Evolutionary conservation across 2,113 vertebrate species (phyloP).

Genomic region (Chaenogobius annularis): DNA sequence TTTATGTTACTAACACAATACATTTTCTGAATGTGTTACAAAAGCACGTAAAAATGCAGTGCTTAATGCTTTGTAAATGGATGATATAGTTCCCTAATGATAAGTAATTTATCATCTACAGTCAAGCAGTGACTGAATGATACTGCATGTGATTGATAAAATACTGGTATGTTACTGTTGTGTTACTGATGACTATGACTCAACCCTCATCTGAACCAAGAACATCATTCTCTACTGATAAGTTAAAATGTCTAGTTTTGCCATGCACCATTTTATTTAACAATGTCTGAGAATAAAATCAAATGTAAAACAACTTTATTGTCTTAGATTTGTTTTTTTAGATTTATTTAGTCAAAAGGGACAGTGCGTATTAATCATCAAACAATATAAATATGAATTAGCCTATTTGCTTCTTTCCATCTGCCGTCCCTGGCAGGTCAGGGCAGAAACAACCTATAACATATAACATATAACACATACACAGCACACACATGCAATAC

Average conservation of each 20-base stretch:
- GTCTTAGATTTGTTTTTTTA: background rate
- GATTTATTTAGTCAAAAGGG: background rate
- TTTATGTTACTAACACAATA: background rate
- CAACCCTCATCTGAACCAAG: slow-evolving; percentile 22
- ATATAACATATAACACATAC: too few relatives aligned
- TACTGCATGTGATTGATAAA: background rate
- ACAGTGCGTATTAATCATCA: too few relatives aligned
- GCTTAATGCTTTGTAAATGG: background rate
- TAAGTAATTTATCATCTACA: background rate
- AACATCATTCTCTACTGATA: slow-evolving; percentile 10
- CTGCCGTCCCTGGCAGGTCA: too few relatives aligned
- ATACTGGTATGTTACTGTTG: background rate
- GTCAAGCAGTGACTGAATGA: background rate
- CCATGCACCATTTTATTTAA: slow-evolving; percentile 38
- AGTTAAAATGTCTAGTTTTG: slow-evolving; percentile 36
- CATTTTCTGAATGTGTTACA: background rate
- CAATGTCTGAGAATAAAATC: slow-evolving; percentile 53
- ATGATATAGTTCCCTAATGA: background rate
- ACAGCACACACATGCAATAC: too few relatives aligned
- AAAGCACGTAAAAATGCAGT: background rate
- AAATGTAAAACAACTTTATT: background rate
- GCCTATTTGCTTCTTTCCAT: too few relatives aligned
- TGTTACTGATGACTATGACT: slow-evolving; percentile 3
- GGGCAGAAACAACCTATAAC: too few relatives aligned
- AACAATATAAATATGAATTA: background rate